phyloP scores from a whole-genome alignment of 2,888 invertebrate species.

The Pseudococcus viburni region DNA sequence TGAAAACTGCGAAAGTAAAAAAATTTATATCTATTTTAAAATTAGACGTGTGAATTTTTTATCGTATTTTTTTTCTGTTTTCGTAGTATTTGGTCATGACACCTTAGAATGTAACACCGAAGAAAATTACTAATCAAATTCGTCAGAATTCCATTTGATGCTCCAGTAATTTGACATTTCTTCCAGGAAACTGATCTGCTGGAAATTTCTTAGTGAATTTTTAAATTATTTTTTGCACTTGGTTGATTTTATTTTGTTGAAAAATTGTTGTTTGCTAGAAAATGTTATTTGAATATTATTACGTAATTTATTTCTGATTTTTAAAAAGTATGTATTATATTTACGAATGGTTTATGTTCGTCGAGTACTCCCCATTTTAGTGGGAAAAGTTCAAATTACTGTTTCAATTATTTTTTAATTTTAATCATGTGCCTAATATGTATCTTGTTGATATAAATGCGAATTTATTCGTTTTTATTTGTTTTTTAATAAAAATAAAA shows the following conservation, averaged over 20 bases:
- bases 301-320: background rate
- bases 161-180: background rate
- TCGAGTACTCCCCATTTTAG: slow-evolving; percentile 19
- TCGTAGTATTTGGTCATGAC: slow-evolving; percentile 90
- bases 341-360: background rate
- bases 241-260: slow-evolving; percentile 36
- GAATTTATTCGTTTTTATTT: background rate
- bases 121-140: slow-evolving; percentile 79
- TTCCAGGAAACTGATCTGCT: background rate
- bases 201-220: background rate
- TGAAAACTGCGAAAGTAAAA: slow-evolving; percentile 90
- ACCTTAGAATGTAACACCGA: slow-evolving; percentile 89
- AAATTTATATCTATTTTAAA: background rate
- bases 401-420: background rate
- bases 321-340: background rate
- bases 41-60: background rate
- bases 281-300: background rate
- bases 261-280: background rate
- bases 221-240: background rate
- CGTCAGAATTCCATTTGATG: background rate
- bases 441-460: background rate
- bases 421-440: background rate
- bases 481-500: slow-evolving; percentile 18
- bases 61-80: slow-evolving; percentile 69
- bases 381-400: slow-evolving; percentile 8